Percentiles rank a stretch among this genome's conserved stretches.
Evolutionary conservation across 92 coral and sea anemone species (phyloP).

Genomic region (Zoanthus gigantus): DNA sequence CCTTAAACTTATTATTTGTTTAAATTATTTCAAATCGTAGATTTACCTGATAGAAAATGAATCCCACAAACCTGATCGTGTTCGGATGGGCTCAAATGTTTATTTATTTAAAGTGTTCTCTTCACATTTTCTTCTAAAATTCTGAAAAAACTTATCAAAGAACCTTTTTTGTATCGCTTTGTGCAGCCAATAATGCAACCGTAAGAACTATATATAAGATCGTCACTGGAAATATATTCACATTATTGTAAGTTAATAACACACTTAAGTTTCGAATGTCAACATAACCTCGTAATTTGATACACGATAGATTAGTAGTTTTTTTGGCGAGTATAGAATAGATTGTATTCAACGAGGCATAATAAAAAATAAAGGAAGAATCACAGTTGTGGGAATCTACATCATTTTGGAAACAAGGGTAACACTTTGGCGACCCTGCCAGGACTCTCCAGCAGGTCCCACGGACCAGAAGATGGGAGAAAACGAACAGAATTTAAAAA

Average conservation of each 20-base stretch:
- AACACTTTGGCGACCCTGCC: too few relatives aligned
- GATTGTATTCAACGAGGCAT: slow-evolving; percentile 6
- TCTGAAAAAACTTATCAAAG: slow-evolving; percentile 42
- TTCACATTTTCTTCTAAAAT: slow-evolving; percentile 25
- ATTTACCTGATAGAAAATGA: slow-evolving; percentile 36
- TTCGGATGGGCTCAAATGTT: slow-evolving; percentile 22
- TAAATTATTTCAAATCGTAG: neutral
- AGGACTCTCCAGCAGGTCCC: too few relatives aligned
- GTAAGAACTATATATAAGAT: neutral
- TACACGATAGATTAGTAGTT: neutral
- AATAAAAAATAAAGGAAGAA: neutral
- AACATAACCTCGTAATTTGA: slow-evolving; percentile 2
- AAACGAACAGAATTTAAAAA: too few relatives aligned
- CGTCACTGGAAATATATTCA: neutral
- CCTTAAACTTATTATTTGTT: neutral
- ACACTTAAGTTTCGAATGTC: slow-evolving; percentile 18
- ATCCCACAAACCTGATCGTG: slow-evolving; percentile 35
- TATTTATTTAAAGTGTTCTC: slow-evolving; percentile 42
- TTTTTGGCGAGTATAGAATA: neutral
- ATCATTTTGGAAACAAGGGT: slow-evolving; percentile 6
- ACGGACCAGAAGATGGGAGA: too few relatives aligned
- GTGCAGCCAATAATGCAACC: slow-evolving; percentile 49
- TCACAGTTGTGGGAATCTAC: neutral
- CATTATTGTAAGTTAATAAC: slow-evolving; percentile 8
- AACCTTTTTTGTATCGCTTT: slow-evolving; percentile 41